Conservation (phyloP, 2,113 vertebrate genomes). For the Anguilla rostrata region DNA sequence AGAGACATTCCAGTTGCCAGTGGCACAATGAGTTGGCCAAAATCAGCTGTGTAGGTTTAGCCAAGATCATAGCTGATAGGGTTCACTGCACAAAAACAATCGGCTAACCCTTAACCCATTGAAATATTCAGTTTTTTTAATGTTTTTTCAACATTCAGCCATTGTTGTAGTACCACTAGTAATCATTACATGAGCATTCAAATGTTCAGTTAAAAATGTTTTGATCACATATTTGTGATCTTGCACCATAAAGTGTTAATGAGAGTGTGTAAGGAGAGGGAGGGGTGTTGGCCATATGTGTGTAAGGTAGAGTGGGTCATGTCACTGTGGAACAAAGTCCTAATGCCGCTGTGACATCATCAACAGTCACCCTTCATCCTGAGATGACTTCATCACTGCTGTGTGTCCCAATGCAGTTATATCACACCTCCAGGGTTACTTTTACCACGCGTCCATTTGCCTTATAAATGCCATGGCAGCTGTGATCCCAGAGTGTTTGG, state of each 20-base stretch:
- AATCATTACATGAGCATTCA: too few relatives aligned
- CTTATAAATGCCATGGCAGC: neutral
- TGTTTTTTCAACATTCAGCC: too few relatives aligned
- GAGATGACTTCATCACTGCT: neutral
- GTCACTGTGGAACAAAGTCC: neutral
- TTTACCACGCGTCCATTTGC: neutral
- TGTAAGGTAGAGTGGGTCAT: neutral
- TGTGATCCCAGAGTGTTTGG: neutral
- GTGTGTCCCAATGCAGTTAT: neutral
- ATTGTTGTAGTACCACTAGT: too few relatives aligned
- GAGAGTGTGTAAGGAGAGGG: neutral
- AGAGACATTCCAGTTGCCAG: slow-evolving; percentile 12
- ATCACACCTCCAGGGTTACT: neutral
- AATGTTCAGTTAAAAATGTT: too few relatives aligned
- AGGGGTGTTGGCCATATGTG: neutral
- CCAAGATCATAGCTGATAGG: slow-evolving; percentile 8
- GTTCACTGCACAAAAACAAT: slow-evolving; percentile 21
- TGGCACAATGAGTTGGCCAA: neutral
- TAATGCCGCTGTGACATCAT: neutral
- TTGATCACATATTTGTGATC: too few relatives aligned
- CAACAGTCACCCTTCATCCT: neutral
- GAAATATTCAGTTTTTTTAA: too few relatives aligned
- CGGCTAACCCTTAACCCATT: neutral
- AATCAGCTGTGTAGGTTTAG: slow-evolving; percentile 19
- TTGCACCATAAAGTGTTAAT: too few relatives aligned